These are phyloP conservation scores for Lottia gigantea DNA, from an alignment of 2,888 invertebrate species.

Conservation along the genomic window DNA sequence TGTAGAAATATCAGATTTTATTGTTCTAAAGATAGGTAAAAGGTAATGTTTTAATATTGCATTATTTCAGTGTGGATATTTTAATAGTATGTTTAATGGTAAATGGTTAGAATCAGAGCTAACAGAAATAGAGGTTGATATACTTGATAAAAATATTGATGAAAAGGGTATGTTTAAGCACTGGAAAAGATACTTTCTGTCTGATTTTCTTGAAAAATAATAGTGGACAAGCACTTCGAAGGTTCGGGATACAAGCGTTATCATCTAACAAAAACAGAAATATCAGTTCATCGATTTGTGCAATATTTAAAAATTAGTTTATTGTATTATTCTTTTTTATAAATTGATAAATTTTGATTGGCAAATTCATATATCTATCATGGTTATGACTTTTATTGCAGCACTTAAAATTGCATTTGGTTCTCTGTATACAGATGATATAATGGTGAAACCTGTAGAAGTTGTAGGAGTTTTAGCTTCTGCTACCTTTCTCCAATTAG, in stretches of 20 bases:
- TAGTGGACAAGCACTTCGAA: too few species aligned
- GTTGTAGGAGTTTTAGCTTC: constrained; percentile 79
- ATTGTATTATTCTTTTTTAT: too few species aligned
- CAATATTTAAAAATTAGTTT: not conserved
- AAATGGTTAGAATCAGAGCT: constrained; percentile 80
- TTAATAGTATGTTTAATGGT: constrained; percentile 84
- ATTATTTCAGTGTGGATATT: constrained; percentile 77
- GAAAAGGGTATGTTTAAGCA: constrained; percentile 72
- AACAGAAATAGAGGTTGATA: constrained; percentile 76
- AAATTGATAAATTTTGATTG: too few species aligned
- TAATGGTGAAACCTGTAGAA: constrained; percentile 77
- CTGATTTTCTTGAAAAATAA: too few species aligned
- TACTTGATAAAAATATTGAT: constrained; percentile 79
- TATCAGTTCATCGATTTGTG: not conserved
- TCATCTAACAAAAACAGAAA: too few species aligned
- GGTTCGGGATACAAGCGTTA: too few species aligned
- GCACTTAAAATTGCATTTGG: constrained; percentile 80
- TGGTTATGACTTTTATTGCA: constrained; percentile 51
- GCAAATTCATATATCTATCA: too few species aligned
- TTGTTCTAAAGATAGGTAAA: too few species aligned
- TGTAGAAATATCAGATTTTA: too few species aligned
- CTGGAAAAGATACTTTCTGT: not conserved
- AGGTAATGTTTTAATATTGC: too few species aligned
- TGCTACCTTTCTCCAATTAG: constrained; percentile 80
- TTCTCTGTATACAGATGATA: constrained; percentile 81